Base-by-base conservation (phyloP, 2,797 vertebrate genomes). In the Anas bernieri region DNA sequence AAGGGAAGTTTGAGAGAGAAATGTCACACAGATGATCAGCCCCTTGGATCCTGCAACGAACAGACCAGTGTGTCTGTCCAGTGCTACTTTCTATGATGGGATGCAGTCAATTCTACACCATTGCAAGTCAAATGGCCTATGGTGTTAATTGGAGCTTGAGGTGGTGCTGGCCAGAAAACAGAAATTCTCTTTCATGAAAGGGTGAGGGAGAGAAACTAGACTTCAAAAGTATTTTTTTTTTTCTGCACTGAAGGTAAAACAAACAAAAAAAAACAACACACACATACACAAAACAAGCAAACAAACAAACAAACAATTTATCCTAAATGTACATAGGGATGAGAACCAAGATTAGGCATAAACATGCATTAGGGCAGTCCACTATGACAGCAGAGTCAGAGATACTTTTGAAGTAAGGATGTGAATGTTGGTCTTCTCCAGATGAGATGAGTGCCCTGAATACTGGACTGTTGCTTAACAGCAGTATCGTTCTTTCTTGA, bases 1-100 rank as follows among this genome's bases (percentile, higher is more conserved):
- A 96, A 93, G 17, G 69, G 94, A 93, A 94, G 72, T 93, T 55
- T 93, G 74, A 88, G 61, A 88, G 83, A 88, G 52, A 89, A 89
- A 61, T 39, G 55, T 91, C 58, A 66, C 33, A 33, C 26, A 68
- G 30, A 87, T 35, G 31, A 83, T 92, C 82, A 89, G 45, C 8
- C 23, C 46, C 45, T 73, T 74, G 68, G 83, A 93, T 74, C 39
- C 62, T 81, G 21, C 43, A 50, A 78, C 37, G 21, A 89, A 39
- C n/a, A 87, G 66, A 62, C 54, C 26, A 43, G 45, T 43, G 54
- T 58, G 41, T 62, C 81, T 69, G 28, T 82, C 75, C 52, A 86
- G 30, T 20, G 35, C 39, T 83, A 46, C 55, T 85, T 93, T 89
- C 83, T 80, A 17, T 70, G 83, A 17, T 70, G 86, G 67, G 74